A percentile compares a stretch with the other conserved stretches of the same genome.
Conservation (phyloP, 2,113 vertebrate species). For the Lycaon pictus region DNA sequence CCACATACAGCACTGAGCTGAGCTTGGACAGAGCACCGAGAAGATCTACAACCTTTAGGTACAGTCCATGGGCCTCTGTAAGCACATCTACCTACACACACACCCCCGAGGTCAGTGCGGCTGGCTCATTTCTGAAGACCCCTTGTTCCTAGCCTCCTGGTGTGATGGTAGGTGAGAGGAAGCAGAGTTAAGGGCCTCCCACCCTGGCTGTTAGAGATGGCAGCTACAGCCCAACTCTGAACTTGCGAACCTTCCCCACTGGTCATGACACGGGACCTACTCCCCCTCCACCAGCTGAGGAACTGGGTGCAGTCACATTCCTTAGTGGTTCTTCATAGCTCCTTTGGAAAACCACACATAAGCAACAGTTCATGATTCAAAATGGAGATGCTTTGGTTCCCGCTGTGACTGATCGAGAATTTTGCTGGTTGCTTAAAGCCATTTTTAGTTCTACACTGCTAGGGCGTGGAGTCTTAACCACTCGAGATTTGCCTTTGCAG, state of each 20-base stretch:
- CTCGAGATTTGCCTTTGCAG: neutral
- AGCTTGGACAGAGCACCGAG: neutral
- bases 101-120: fast-evolving
- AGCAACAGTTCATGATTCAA: neutral
- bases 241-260: neutral
- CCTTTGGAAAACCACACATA: neutral
- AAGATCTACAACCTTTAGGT: neutral
- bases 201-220: neutral
- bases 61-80: neutral
- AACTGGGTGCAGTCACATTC: too few relatives aligned
- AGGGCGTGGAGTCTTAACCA: neutral
- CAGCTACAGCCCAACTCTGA: neutral
- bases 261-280: neutral
- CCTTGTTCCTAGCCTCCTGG: neutral
- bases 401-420: neutral
- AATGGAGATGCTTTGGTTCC: neutral
- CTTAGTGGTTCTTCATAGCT: neutral
- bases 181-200: neutral
- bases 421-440: neutral
- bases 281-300: neutral
- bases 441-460: neutral
- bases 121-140: neutral
- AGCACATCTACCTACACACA: neutral
- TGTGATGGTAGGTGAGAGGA: neutral
- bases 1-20: neutral